Evolutionary conservation across 1,140 invertebrate species (phyloP).

Genomic region (Marisa cornuarietis): DNA sequence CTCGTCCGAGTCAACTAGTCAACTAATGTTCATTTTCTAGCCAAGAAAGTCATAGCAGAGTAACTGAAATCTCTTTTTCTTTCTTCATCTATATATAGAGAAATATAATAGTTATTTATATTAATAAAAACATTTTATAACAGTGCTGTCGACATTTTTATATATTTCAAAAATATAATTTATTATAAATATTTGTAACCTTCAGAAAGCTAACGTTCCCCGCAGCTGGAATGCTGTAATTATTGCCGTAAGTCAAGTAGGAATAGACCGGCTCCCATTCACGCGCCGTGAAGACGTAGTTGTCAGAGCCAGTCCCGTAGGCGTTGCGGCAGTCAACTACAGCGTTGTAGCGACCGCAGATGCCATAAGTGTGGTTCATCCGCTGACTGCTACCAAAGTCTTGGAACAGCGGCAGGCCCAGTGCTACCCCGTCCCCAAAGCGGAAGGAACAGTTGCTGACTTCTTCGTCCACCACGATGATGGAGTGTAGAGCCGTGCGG

Average conservation of each 20-base stretch:
- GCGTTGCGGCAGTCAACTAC: conserved; percentile 34
- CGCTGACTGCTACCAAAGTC: conserved; percentile 23
- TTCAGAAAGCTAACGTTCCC: conserved; percentile 33
- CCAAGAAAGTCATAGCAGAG: no score
- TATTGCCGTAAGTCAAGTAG: conserved; percentile 20
- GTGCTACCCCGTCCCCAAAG: conserved; percentile 26
- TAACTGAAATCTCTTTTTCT: not conserved
- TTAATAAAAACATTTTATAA: not conserved
- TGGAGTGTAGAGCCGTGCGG: conserved; percentile 19
- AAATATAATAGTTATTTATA: not conserved
- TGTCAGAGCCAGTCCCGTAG: conserved; percentile 34
- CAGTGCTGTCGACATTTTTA: not conserved
- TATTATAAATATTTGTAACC: conserved; percentile 1
- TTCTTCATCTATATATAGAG: not conserved
- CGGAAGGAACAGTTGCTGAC: conserved; percentile 30
- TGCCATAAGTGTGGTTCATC: conserved; percentile 19
- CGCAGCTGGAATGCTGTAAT: conserved; percentile 28
- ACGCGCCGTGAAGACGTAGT: conserved; percentile 30
- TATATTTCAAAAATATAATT: not conserved
- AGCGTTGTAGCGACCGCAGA: conserved; percentile 33
- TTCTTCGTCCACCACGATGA: conserved; percentile 33
- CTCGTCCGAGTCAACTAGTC: no score
- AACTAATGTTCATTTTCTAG: no score
- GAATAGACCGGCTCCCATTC: conserved; percentile 29
- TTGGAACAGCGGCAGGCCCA: not conserved